Evolutionary conservation across 2,797 vertebrate species (phyloP), one percentile per base, ranked within the genome.

Genomic region (Anisognathus igniventris): DNA sequence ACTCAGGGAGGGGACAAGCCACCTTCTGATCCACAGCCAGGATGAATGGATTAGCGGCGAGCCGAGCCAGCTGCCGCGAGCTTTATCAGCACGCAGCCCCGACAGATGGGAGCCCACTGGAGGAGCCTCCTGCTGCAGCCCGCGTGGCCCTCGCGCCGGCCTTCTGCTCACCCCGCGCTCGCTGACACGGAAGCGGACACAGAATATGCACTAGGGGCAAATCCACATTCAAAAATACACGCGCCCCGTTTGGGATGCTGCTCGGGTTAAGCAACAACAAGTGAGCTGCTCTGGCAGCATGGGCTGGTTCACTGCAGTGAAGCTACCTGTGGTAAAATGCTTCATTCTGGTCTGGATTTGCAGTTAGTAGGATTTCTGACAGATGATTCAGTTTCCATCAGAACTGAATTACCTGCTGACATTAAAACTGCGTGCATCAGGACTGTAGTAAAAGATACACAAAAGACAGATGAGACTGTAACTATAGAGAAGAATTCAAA

Each of bases 21-120:
- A 95, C 73, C 94, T 83, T 95, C 92, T 93, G 94, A 97, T 94
- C 91, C 92, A 53, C 65, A 93, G 95, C 89, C 66, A 72, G 95
- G 91, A 96, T 96, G 96, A 97, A 97, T 94, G 96, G 97, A 97
- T 98, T 97, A 97, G 85, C 10, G 10, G 51, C 40, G 47, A 96
- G 80, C 88, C 19, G 37, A 91, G 94, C 88, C 96, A 98, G 98
- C 97, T 97, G 96, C 96, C 45, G 7, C 92, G 53, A 90, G 97
- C 97, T 98, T 98, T 97, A 98, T 97, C 96, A 96, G 88, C 24
- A 57, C 88, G 87, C 96, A 98, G 97, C 95, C 97, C 97, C 84
- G 92, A 98, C 98, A 98, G 98, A 98, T 98, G 98, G 98, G 96
- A 96, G 92, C 92, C 96, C 95, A 82, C 92, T 96, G 96, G 92